These are phyloP conservation scores for Odocoileus hemionus DNA, from an alignment of 2,113 vertebrate genomes.

Conservation along the genomic window DNA sequence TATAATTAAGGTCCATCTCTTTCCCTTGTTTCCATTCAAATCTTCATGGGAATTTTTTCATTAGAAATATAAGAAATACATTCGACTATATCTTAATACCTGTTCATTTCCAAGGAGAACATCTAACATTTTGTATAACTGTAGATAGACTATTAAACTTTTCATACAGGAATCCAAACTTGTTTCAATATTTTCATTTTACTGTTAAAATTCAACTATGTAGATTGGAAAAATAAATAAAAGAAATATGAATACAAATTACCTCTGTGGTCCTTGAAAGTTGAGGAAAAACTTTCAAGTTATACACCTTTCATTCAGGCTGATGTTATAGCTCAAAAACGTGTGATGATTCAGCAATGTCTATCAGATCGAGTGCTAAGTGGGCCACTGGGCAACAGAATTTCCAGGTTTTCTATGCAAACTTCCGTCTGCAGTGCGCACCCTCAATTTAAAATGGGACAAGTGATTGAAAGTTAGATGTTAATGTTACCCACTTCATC, in stretches of 20 bases:
- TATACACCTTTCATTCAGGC: neutral
- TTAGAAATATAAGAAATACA: slow-evolving; percentile 69
- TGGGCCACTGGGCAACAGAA: neutral
- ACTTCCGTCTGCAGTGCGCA: neutral
- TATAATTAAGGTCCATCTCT: slow-evolving; percentile 64
- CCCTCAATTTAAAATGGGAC: neutral
- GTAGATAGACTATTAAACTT: slow-evolving; percentile 12
- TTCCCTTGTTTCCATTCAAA: slow-evolving; percentile 27
- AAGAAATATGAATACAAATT: neutral
- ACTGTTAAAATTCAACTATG: slow-evolving; percentile 74
- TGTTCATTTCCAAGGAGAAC: slow-evolving; percentile 60
- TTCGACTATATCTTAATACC: slow-evolving; percentile 63
- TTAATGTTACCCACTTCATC: neutral
- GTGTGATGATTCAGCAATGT: neutral
- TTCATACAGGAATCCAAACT: slow-evolving; percentile 40
- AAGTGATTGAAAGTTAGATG: neutral
- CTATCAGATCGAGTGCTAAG: neutral
- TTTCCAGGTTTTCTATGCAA: neutral
- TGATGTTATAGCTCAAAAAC: neutral
- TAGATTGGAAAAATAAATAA: slow-evolving; percentile 39
- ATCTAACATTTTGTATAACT: slow-evolving; percentile 53
- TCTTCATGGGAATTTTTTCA: slow-evolving; percentile 59
- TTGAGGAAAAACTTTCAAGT: neutral
- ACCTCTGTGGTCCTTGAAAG: neutral
- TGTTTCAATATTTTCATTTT: slow-evolving; percentile 52